Evolutionary conservation across 2,888 invertebrate species (phyloP).

Genomic region (Oscheius sp.): DNA sequence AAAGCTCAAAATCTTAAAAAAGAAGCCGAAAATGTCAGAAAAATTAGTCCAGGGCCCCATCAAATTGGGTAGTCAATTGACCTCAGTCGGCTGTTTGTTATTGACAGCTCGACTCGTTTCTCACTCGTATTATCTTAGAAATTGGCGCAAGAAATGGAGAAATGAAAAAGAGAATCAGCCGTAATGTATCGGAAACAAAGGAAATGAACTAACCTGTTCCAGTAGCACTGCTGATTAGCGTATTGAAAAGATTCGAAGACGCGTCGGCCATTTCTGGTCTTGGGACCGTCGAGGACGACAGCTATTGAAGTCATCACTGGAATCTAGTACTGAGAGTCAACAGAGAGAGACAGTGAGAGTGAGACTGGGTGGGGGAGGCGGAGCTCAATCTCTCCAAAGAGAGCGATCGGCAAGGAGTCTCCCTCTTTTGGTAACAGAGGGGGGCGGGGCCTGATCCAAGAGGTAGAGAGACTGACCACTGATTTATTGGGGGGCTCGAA

Average conservation of each 20-base stretch:
- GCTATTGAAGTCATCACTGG: slow-evolving; percentile 49
- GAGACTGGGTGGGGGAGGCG: background rate
- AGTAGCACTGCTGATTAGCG: slow-evolving; percentile 54
- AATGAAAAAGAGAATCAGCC: background rate
- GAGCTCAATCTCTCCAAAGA: slow-evolving; percentile 2
- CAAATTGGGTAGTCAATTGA: background rate
- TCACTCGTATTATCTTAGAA: background rate
- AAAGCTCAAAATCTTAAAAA: no score
- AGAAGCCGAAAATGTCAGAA: no score
- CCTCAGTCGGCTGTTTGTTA: background rate
- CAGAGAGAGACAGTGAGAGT: background rate
- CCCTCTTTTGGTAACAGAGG: no score
- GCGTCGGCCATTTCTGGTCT: slow-evolving; percentile 54
- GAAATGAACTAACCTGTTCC: slow-evolving; percentile 51
- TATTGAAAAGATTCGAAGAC: slow-evolving; percentile 59
- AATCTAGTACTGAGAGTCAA: background rate
- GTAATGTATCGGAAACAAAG: background rate
- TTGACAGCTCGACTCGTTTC: background rate
- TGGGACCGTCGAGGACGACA: slow-evolving; percentile 54
- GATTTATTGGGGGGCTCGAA: slow-evolving; percentile 19
- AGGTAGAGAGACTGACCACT: no score
- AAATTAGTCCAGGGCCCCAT: no score
- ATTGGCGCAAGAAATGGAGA: background rate
- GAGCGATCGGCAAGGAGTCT: background rate
- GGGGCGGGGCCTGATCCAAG: no score